Conservation (phyloP, 2,888 invertebrate genomes). For the Arrhopalites spinosus region DNA sequence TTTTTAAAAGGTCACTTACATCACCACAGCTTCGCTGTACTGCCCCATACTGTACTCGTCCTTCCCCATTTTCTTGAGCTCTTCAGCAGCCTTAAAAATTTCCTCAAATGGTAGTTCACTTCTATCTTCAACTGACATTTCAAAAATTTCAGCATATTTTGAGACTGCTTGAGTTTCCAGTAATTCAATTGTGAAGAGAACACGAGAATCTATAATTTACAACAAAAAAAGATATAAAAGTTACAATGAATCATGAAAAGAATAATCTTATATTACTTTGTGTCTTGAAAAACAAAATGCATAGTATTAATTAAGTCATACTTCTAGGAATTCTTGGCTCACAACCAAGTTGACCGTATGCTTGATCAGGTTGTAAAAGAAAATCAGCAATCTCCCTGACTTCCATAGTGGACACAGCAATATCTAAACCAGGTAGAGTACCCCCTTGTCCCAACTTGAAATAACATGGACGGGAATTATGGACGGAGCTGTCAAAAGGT, state of each 20-base stretch:
- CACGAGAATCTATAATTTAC: slow-evolving; percentile 62
- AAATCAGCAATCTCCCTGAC: slow-evolving; percentile 78
- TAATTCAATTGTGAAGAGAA: slow-evolving; percentile 76
- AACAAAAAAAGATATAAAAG: neutral
- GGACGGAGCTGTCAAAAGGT: slow-evolving; percentile 73
- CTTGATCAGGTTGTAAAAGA: slow-evolving; percentile 72
- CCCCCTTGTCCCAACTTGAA: slow-evolving; percentile 60
- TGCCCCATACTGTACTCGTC: slow-evolving; percentile 63
- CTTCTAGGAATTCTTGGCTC: slow-evolving; percentile 78
- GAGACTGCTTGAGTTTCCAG: slow-evolving; percentile 66
- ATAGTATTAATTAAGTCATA: slow-evolving; percentile 29
- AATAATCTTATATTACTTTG: neutral
- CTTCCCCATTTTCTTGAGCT: slow-evolving; percentile 69
- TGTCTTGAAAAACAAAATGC: neutral
- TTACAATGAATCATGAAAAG: too few relatives aligned
- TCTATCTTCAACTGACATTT: slow-evolving; percentile 64
- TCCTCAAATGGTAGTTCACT: slow-evolving; percentile 65
- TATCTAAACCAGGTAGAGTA: slow-evolving; percentile 71
- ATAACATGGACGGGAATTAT: slow-evolving; percentile 62
- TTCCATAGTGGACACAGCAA: slow-evolving; percentile 75
- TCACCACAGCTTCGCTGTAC: slow-evolving; percentile 26
- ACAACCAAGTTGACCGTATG: slow-evolving; percentile 76
- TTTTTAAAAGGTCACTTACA: slow-evolving; percentile 13
- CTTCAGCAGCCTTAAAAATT: slow-evolving; percentile 66
- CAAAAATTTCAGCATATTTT: slow-evolving; percentile 61